Conservation (phyloP, 2,797 vertebrate species). For the Chromis chromis region DNA sequence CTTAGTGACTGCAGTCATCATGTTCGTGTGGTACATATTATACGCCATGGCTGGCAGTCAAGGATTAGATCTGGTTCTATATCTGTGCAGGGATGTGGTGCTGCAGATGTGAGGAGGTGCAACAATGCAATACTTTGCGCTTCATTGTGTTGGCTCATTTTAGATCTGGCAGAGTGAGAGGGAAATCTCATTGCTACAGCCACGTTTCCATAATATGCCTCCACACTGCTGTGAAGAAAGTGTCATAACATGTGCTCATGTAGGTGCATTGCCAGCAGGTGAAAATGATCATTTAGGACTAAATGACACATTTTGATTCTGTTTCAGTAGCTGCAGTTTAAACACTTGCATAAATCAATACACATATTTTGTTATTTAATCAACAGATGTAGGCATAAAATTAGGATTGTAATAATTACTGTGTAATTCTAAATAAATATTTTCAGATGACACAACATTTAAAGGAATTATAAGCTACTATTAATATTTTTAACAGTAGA, state of each 20-base stretch:
- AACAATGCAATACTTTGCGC: constrained; percentile 51
- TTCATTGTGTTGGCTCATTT: constrained; percentile 49
- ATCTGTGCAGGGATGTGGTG: constrained; percentile 32
- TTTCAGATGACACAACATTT: too few relatives aligned
- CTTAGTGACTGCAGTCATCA: constrained; percentile 33
- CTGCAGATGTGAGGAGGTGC: constrained; percentile 57
- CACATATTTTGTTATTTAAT: background rate
- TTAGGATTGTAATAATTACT: too few relatives aligned
- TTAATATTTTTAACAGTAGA: too few relatives aligned
- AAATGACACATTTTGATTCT: background rate
- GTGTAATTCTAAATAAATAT: too few relatives aligned
- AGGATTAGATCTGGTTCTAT: constrained; percentile 56
- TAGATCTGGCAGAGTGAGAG: constrained; percentile 34
- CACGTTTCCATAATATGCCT: constrained; percentile 20
- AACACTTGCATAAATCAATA: constrained; percentile 2
- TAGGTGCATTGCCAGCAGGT: background rate
- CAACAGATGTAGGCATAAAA: too few relatives aligned
- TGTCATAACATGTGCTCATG: background rate
- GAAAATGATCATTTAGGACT: constrained; percentile 5
- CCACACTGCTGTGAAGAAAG: constrained; percentile 7
- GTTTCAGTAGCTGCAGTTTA: background rate
- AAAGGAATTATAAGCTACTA: too few relatives aligned
- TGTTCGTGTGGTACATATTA: constrained; percentile 40
- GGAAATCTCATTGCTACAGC: constrained; percentile 27
- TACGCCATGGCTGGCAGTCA: constrained; percentile 32